These are phyloP conservation scores for Sigmodon hispidus DNA, from an alignment of 2,113 vertebrate species.

Conservation along the genomic window DNA sequence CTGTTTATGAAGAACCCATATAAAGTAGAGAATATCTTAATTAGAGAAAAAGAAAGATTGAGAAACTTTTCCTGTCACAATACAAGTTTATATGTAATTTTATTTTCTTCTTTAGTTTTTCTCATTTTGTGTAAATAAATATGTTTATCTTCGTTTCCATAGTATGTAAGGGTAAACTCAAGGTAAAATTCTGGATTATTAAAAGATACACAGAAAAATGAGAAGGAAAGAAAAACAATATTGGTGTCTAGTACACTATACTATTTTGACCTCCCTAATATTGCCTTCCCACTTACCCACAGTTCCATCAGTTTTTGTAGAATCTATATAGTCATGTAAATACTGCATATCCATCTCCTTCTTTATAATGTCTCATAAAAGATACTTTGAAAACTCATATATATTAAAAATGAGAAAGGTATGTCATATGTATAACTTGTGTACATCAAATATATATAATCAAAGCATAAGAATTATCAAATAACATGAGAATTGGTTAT, in stretches of 20 bases:
- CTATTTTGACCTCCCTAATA: background rate
- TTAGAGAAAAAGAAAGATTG: background rate
- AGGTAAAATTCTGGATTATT: constrained; percentile 54
- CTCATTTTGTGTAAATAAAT: constrained; percentile 26
- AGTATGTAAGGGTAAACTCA: constrained; percentile 14
- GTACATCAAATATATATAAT: background rate
- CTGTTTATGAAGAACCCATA: constrained; percentile 36
- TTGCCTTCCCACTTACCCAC: background rate
- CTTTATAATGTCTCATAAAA: background rate
- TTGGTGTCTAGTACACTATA: background rate
- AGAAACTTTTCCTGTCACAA: background rate
- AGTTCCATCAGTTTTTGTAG: background rate
- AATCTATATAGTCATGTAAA: background rate
- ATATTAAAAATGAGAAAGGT: background rate
- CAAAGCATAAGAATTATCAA: background rate
- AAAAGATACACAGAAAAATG: constrained; percentile 36
- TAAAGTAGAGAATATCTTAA: background rate
- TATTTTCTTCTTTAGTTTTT: constrained; percentile 11
- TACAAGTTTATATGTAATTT: constrained; percentile 24
- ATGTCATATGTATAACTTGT: background rate
- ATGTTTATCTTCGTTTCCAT: background rate
- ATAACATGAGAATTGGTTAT: background rate
- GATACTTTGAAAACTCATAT: background rate
- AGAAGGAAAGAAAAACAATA: constrained; percentile 63
- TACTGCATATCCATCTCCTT: background rate